These are phyloP conservation scores for Chouioia cunea DNA, from an alignment of 2,888 invertebrate genomes.

Conservation along the genomic window DNA sequence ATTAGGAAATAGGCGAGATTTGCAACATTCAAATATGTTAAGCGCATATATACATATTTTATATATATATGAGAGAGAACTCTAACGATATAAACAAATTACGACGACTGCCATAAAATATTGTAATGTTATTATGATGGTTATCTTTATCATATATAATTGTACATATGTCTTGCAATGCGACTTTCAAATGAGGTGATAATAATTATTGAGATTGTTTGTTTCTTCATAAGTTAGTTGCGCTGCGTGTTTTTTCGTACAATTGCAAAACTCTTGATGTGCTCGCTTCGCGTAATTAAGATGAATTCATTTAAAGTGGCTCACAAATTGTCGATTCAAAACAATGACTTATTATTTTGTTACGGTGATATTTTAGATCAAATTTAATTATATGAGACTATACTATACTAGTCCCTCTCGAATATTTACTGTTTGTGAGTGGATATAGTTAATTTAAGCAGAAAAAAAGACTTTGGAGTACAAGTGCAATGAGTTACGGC, in stretches of 20 bases:
- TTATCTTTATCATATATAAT: conserved; percentile 57
- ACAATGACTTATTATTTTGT: conserved; percentile 17
- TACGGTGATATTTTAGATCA: conserved; percentile 11
- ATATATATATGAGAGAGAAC: conserved; percentile 51
- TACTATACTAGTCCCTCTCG: conserved; percentile 6
- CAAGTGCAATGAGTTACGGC: conserved; percentile 32
- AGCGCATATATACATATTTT: conserved; percentile 45
- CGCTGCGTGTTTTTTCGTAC: conserved; percentile 17
- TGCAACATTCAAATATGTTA: conserved; percentile 55
- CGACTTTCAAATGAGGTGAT: conserved; percentile 54
- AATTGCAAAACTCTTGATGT: conserved; percentile 6
- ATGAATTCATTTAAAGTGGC: conserved; percentile 19
- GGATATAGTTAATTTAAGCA: conserved; percentile 18
- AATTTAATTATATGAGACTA: conserved; percentile 23
- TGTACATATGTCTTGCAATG: conserved; percentile 50
- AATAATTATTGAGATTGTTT: conserved; percentile 47
- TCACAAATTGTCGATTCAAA: conserved; percentile 17
- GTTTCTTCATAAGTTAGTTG: conserved; percentile 30
- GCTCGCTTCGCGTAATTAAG: conserved; percentile 28
- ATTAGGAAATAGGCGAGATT: conserved; percentile 57
- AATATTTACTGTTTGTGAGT: conserved; percentile 24
- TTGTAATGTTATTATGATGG: conserved; percentile 62
- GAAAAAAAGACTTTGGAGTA: conserved; percentile 28
- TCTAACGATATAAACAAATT: conserved; percentile 52
- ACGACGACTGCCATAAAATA: conserved; percentile 64